These are phyloP conservation scores for Cyclophora punctaria DNA, from an alignment of 2,888 invertebrate species.

Conservation along the genomic window DNA sequence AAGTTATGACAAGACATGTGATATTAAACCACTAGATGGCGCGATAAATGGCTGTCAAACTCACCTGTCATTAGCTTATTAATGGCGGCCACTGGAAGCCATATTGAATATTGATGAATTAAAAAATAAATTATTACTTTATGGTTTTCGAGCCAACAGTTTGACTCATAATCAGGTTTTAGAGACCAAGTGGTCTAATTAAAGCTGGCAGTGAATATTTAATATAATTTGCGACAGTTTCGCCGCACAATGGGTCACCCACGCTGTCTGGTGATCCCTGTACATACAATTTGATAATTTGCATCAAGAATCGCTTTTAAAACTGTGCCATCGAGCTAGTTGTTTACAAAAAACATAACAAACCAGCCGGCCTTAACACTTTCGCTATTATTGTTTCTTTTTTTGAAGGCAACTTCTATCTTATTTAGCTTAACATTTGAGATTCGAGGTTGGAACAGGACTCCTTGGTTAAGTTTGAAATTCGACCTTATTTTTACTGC, in stretches of 20 bases:
- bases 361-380: conserved; percentile 61
- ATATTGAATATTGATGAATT: conserved; percentile 44
- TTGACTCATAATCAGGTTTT: conserved; percentile 18
- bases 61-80: conserved; percentile 69
- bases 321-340: conserved; percentile 7
- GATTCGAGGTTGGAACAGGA: conserved; percentile 15
- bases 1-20: conserved; percentile 66
- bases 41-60: conserved; percentile 70
- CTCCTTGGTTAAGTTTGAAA: conserved; percentile 17
- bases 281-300: conserved; percentile 62
- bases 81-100: conserved; percentile 52
- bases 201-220: conserved; percentile 44
- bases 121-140: conserved; percentile 44
- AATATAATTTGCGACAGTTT: conserved; percentile 48
- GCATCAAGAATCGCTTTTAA: conserved; percentile 51
- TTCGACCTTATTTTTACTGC: conserved; percentile 18
- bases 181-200: conserved; percentile 41
- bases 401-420: conserved; percentile 52
- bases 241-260: conserved; percentile 63
- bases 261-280: conserved; percentile 60
- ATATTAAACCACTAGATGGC: conserved; percentile 71
- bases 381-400: conserved; percentile 58
- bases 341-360: conserved; percentile 45
- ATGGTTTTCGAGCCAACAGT: conserved; percentile 19
- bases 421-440: conserved; percentile 43